Conservation (phyloP, 2,113 vertebrate genomes). For the Poeciliopsis occidentalis region DNA sequence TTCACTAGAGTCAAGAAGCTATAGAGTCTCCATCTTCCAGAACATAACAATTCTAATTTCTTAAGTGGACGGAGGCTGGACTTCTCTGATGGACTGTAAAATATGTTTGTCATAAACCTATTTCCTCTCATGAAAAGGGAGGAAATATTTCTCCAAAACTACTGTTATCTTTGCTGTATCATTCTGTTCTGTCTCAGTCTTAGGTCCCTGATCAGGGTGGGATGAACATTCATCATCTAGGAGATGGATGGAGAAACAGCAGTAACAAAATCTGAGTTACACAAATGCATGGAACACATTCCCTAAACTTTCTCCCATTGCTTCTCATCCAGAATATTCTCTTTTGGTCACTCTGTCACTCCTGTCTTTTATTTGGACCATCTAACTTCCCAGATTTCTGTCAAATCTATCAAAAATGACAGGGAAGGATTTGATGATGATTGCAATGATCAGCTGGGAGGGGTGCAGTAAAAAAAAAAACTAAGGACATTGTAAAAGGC, state of each 20-base stretch:
- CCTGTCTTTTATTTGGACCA: conserved; percentile 31
- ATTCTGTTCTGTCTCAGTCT: neutral
- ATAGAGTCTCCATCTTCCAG: neutral
- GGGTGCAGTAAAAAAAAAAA: conserved; percentile 36
- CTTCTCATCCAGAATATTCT: conserved; percentile 26
- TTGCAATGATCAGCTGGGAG: conserved; percentile 44
- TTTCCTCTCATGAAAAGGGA: neutral
- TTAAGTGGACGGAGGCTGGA: neutral
- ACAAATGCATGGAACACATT: conserved; percentile 10
- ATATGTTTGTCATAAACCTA: neutral
- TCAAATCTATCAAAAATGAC: conserved; percentile 37
- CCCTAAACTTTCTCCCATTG: conserved; percentile 2
- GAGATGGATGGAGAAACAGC: neutral
- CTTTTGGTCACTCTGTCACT: conserved; percentile 24
- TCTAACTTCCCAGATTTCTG: conserved; percentile 18
- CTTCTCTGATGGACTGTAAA: neutral
- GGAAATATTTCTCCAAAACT: neutral
- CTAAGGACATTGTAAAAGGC: conserved; percentile 25
- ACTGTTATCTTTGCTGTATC: neutral
- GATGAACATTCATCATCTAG: conserved; percentile 9
- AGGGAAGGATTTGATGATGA: conserved; percentile 21
- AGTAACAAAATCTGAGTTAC: conserved; percentile 1
- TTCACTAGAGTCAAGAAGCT: neutral
- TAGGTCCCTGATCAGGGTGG: neutral
- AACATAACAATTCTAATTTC: neutral